Evolutionary conservation across 2,888 invertebrate genomes (phyloP).

Genomic region (Agrenia bidenticulata): DNA sequence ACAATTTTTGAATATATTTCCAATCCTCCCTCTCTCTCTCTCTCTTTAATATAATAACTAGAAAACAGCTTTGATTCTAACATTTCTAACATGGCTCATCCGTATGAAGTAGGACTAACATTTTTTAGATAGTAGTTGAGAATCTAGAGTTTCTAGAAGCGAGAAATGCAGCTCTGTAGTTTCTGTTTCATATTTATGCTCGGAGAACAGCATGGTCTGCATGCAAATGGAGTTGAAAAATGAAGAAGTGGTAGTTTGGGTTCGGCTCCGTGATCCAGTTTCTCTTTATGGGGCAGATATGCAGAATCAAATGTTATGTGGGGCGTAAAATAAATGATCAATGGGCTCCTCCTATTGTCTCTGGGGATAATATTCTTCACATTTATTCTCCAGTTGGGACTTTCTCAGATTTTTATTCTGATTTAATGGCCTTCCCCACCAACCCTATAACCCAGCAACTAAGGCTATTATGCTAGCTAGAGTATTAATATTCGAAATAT

Average conservation of each 20-base stretch:
- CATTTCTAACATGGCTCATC: too few species aligned
- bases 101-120: too few species aligned
- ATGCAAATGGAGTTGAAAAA: slow-evolving; percentile 19
- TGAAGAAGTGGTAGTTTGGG: slow-evolving; percentile 12
- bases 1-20: too few species aligned
- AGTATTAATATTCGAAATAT: too few species aligned
- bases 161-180: neutral
- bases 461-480: too few species aligned
- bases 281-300: slow-evolving; percentile 22
- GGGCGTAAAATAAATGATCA: slow-evolving; percentile 37
- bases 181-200: slow-evolving; percentile 19
- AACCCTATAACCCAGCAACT: too few species aligned
- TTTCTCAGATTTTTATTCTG: slow-evolving; percentile 16
- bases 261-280: slow-evolving; percentile 15
- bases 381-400: slow-evolving; percentile 17
- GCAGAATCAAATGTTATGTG: slow-evolving; percentile 18
- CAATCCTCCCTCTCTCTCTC: too few species aligned
- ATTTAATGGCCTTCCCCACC: slow-evolving; percentile 19
- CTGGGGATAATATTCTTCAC: slow-evolving; percentile 19
- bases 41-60: too few species aligned
- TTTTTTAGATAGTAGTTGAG: too few species aligned
- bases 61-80: too few species aligned
- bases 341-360: slow-evolving; percentile 26
- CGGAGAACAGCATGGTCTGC: slow-evolving; percentile 9
- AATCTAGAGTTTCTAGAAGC: too few species aligned